Conservation (phyloP, 2,113 vertebrate species). For the Limnothrissa miodon region DNA sequence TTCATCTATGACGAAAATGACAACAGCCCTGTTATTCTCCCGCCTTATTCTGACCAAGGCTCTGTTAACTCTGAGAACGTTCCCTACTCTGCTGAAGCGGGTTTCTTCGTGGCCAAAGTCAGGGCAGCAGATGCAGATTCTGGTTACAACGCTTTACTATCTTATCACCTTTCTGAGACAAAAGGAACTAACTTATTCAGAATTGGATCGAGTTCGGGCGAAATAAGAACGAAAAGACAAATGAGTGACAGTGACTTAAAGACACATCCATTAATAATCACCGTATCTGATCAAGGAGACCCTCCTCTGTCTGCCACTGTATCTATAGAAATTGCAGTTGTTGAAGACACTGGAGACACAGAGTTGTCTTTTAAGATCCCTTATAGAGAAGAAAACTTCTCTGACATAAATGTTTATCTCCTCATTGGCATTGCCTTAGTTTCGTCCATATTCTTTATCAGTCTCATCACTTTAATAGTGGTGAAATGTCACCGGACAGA, state of each 20-base stretch:
- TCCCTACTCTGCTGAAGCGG: conserved; percentile 68
- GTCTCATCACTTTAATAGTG: conserved; percentile 44
- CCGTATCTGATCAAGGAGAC: conserved; percentile 73
- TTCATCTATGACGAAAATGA: conserved; percentile 66
- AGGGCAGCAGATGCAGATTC: conserved; percentile 54
- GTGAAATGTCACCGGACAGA: conserved; percentile 44
- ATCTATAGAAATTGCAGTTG: conserved; percentile 68
- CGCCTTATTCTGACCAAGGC: conserved; percentile 67
- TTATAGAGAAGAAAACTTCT: conserved; percentile 56
- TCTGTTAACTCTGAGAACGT: conserved; percentile 69
- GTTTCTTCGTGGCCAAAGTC: conserved; percentile 62
- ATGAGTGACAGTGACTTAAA: conserved; percentile 71
- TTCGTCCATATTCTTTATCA: conserved; percentile 63
- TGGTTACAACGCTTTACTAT: conserved; percentile 53
- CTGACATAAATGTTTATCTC: conserved; percentile 68
- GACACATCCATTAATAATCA: conserved; percentile 70
- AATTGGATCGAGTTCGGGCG: conserved; percentile 51
- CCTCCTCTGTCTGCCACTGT: conserved; percentile 71
- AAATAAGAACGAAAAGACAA: conserved; percentile 56
- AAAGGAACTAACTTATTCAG: conserved; percentile 50
- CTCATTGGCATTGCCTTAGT: conserved; percentile 66
- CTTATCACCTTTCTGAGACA: conserved; percentile 48
- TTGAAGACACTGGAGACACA: conserved; percentile 48
- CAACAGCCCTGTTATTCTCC: conserved; percentile 63
- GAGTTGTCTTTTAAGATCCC: conserved; percentile 66